Percentiles rank a stretch among this genome's conserved stretches.
phyloP scores from a whole-genome alignment of 2,797 vertebrate species.

The Muscicapa striata region DNA sequence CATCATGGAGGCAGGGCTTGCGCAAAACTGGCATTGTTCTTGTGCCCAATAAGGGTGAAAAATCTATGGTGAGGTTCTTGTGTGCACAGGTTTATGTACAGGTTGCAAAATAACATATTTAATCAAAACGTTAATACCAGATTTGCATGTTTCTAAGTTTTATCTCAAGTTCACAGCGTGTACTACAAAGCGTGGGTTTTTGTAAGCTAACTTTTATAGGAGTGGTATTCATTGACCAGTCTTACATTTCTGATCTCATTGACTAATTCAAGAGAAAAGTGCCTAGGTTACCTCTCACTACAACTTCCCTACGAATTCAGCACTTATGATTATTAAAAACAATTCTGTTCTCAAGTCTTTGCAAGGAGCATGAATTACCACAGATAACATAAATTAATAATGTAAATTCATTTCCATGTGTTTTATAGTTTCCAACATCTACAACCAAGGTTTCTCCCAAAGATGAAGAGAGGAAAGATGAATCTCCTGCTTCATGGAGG shows the following conservation, averaged over 20 bases:
- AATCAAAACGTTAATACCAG: conserved; percentile 66
- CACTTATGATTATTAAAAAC: neutral
- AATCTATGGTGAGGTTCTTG: conserved; percentile 94
- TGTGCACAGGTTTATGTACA: conserved; percentile 82
- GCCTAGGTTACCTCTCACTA: neutral
- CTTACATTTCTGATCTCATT: conserved; percentile 68
- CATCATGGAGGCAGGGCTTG: conserved; percentile 99
- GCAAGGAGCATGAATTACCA: neutral
- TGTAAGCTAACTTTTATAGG: conserved; percentile 73
- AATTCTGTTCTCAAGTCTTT: neutral
- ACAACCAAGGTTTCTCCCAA: conserved; percentile 87
- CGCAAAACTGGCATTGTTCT: conserved; percentile 99
- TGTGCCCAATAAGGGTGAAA: conserved; percentile 90
- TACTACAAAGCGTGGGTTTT: conserved; percentile 65
- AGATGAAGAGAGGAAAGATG: conserved; percentile 96
- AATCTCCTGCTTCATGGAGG: conserved; percentile 96
- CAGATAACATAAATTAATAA: neutral
- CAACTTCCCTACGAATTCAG: neutral
- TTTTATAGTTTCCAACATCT: conserved; percentile 80
- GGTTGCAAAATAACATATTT: conserved; percentile 77
- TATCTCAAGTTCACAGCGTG: conserved; percentile 67
- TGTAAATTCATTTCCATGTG: conserved; percentile 7
- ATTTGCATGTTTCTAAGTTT: conserved; percentile 78
- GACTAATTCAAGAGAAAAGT: conserved; percentile 64
- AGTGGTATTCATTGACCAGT: conserved; percentile 31